Base-by-base conservation (phyloP, 2,113 vertebrate species). In the Trematocara nigrifrons region DNA sequence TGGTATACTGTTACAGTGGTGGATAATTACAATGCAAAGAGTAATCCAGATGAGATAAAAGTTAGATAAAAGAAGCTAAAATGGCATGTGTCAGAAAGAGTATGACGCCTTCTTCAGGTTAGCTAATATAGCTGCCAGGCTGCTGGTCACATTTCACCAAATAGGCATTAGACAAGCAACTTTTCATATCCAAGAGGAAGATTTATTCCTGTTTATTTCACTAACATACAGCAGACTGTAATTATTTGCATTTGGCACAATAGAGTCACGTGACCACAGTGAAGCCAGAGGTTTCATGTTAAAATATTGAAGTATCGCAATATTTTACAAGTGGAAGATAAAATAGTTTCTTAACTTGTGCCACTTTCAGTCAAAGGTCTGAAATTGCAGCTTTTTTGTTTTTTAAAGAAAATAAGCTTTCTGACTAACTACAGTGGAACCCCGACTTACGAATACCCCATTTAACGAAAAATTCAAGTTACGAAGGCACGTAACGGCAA, bases 211-310 rank as follows among this genome's bases (percentile, higher is more conserved):
- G 8, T 45, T 71, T 45, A 71, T 71, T 45, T 45, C 38, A 45
- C 20, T 71, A 71, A 26, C 38, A 71, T 26, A 26, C 66, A 71
- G 8, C 66, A 71, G 18, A 16, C 18, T 40, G 61, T 66, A 20
- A 22, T 64, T 42, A 26, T 71, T 45, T 6, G 40, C 7, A 13
- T 26, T 71, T 45, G 40, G n/a, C 35, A 22, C 0, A 42, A 69
- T 3, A 42, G 64, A 45, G 13, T 45, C 0, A 71, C 0, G 3
- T 71, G 38, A 26, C 66, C 20, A 16, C 38, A 71, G 40, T 71
- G 40, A 40, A 71, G 40, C 20, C 66, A 26, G 0, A 16, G 66
- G 20, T 45, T 71, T 71, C 66, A 71, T 45, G 2, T 45, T 71
- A 45, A 71, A 61, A 35, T 35, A 61, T 18, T 0, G 29, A 71